Conservation (phyloP, 1,140 invertebrate genomes). For the Diorhabda carinulata region DNA sequence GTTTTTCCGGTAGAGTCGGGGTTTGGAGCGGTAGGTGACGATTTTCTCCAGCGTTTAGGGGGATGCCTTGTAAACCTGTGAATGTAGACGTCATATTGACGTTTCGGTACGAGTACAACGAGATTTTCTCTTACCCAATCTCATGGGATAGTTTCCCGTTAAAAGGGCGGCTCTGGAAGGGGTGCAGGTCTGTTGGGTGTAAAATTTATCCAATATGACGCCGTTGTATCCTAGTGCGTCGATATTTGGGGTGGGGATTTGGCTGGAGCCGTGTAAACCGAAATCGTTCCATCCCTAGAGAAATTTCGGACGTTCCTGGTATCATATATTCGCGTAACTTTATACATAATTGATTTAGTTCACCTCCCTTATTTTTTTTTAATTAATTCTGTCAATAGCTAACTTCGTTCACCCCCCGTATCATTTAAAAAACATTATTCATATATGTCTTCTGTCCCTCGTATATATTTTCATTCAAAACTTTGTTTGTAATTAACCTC, state of each 20-base stretch:
- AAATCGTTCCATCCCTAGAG: constrained; percentile 85
- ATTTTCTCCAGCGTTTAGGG: constrained; percentile 53
- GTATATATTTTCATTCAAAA: no score
- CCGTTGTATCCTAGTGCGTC: constrained; percentile 76
- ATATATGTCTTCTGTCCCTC: no score
- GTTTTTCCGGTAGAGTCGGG: constrained; percentile 64
- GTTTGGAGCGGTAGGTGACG: constrained; percentile 56
- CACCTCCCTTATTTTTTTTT: no score
- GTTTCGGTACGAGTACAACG: neutral
- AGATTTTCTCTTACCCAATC: constrained; percentile 56
- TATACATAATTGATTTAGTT: no score
- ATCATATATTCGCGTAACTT: no score
- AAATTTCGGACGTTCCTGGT: neutral
- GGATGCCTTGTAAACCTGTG: constrained; percentile 61
- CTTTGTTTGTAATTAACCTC: no score
- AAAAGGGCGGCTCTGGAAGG: constrained; percentile 73
- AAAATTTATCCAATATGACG: constrained; percentile 68
- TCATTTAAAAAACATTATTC: no score
- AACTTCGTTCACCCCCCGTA: no score
- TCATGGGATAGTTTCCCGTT: constrained; percentile 79
- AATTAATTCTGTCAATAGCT: no score
- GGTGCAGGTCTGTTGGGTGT: constrained; percentile 71
- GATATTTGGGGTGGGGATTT: constrained; percentile 82
- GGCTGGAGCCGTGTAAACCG: constrained; percentile 79
- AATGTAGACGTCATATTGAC: neutral